A percentile compares a stretch with the other conserved stretches of the same genome.
phyloP scores from a whole-genome alignment of 2,797 vertebrate species.

The Peromyscus eremicus region DNA sequence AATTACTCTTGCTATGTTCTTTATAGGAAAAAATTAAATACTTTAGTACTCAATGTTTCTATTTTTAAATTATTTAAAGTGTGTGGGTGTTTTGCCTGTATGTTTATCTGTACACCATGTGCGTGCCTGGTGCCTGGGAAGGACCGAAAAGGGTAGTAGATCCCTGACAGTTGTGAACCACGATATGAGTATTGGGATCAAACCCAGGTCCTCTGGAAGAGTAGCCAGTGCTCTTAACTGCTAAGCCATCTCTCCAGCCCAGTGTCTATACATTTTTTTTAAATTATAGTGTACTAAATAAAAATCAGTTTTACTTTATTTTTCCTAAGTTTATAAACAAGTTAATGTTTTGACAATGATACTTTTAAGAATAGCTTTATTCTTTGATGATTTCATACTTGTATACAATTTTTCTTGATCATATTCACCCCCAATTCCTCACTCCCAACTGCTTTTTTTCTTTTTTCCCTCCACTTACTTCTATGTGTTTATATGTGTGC shows the following conservation, averaged over 20 bases:
- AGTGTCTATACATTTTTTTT: background rate
- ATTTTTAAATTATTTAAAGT: background rate
- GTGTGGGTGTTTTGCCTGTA: background rate
- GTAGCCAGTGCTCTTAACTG: background rate
- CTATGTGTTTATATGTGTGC: background rate
- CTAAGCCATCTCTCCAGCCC: background rate
- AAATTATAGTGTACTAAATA: conserved; percentile 12
- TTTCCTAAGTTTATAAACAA: conserved; percentile 31
- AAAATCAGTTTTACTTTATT: background rate
- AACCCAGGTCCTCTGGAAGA: background rate
- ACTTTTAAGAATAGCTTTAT: background rate
- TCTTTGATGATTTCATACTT: background rate
- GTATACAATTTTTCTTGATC: background rate
- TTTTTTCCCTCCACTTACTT: background rate
- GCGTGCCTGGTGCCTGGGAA: background rate
- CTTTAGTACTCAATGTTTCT: background rate
- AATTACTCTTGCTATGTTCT: background rate
- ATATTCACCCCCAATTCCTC: too few species aligned
- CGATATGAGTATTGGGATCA: background rate
- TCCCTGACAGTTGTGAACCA: background rate
- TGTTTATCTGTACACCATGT: background rate
- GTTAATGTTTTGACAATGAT: conserved; percentile 47
- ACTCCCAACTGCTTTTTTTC: background rate
- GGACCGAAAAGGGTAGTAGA: background rate
- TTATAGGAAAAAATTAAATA: background rate